phyloP scores from a whole-genome alignment of 2,888 invertebrate species.

The Dorcus hopei region DNA sequence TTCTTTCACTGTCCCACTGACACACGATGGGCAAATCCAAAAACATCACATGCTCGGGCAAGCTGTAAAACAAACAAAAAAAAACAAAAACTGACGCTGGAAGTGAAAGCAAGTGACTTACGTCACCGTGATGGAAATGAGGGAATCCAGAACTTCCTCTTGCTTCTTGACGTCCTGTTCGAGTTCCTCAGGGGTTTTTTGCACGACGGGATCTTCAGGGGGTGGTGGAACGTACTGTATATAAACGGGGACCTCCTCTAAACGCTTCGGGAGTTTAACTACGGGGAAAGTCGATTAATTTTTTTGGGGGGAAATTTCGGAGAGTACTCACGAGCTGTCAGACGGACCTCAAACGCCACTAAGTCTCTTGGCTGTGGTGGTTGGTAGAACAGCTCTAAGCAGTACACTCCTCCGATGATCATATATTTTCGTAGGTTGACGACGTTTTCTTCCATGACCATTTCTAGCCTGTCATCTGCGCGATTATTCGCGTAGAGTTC shows the following conservation, averaged over 20 bases:
- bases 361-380: constrained; percentile 73
- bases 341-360: constrained; percentile 47
- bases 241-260: constrained; percentile 60
- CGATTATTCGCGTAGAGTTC: constrained; percentile 48
- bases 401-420: constrained; percentile 74
- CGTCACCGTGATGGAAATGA: constrained; percentile 70
- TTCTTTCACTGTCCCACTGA: constrained; percentile 38
- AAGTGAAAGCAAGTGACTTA: constrained; percentile 42
- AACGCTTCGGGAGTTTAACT: constrained; percentile 60
- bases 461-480: constrained; percentile 39
- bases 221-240: constrained; percentile 68
- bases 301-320: no score
- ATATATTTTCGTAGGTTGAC: constrained; percentile 73
- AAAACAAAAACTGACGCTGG: no score
- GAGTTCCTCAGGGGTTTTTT: constrained; percentile 73
- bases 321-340: constrained; percentile 57
- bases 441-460: constrained; percentile 54
- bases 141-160: constrained; percentile 70
- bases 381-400: constrained; percentile 69
- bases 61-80: constrained; percentile 7
- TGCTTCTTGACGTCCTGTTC: constrained; percentile 73
- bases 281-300: constrained; percentile 21
- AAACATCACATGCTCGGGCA: constrained; percentile 44
- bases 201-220: constrained; percentile 61
- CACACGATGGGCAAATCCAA: constrained; percentile 44